Evolutionary conservation across 2,113 vertebrate genomes (phyloP).

Genomic region (Theristicus caerulescens): DNA sequence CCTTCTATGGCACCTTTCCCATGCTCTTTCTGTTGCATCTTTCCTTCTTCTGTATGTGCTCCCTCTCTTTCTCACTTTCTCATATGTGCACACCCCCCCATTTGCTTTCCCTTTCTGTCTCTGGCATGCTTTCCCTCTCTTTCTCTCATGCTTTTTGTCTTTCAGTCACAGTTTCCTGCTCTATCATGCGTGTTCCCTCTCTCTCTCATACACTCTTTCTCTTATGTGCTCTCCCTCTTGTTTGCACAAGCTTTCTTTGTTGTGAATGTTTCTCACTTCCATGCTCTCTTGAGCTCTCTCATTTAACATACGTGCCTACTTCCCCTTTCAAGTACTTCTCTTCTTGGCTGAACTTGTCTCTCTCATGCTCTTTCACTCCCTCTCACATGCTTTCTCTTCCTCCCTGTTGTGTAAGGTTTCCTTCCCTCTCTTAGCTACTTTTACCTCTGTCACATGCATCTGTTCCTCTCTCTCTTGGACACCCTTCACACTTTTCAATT

Average conservation of each 20-base stretch:
- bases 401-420: rapidly evolving
- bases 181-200: rapidly evolving
- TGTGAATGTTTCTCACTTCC: neutral
- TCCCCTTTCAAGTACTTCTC: neutral
- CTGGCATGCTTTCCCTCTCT: neutral
- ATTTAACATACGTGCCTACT: neutral
- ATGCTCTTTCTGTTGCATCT: neutral
- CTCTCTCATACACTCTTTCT: neutral
- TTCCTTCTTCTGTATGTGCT: neutral
- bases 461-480: neutral
- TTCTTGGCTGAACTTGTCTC: neutral
- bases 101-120: neutral
- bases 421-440: neutral
- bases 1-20: neutral
- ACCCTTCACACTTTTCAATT: neutral
- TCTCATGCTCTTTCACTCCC: neutral
- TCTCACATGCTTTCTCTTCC: neutral
- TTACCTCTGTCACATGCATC: neutral
- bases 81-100: rapidly evolving
- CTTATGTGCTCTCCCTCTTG: neutral
- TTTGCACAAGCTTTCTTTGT: neutral
- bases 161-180: neutral
- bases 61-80: neutral
- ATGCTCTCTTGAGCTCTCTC: neutral
- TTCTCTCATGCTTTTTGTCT: neutral